Conservation (phyloP, 64 coral and sea anemone genomes). For the Montipora efflorescens region DNA sequence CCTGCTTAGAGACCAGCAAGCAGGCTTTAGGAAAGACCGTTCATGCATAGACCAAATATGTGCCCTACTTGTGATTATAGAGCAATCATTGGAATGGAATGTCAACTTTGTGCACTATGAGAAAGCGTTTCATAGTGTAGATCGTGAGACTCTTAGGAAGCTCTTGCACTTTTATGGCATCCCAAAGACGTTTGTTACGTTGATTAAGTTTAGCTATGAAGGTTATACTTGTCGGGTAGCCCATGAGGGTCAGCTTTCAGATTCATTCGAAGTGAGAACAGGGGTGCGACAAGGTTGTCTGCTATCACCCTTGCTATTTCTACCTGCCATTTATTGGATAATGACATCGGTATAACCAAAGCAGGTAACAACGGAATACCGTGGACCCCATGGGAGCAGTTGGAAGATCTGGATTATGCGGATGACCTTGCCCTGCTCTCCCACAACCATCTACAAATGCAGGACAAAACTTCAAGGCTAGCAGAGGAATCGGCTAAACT, state of each 20-base stretch:
- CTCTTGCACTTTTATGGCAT: not conserved
- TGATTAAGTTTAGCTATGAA: not conserved
- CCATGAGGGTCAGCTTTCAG: not conserved
- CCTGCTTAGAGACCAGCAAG: no score
- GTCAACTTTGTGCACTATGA: not conserved
- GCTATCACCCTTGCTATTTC: not conserved
- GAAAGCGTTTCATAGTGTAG: not conserved
- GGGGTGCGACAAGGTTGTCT: not conserved
- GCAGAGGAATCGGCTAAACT: no score
- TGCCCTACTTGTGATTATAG: not conserved
- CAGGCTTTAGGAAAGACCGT: no score
- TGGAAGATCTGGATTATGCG: conserved; percentile 23
- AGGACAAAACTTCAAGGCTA: not conserved
- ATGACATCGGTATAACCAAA: not conserved
- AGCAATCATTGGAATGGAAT: not conserved
- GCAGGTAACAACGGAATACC: not conserved
- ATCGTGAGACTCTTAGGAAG: not conserved
- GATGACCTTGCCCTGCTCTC: not conserved
- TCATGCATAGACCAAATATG: not conserved
- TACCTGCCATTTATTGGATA: not conserved
- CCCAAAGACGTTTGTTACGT: not conserved
- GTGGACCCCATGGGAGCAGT: not conserved
- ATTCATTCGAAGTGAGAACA: not conserved
- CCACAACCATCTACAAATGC: conserved; percentile 11
- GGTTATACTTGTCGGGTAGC: not conserved